Conservation (phyloP, 2,797 vertebrate species). For the Caiman crocodilus region DNA sequence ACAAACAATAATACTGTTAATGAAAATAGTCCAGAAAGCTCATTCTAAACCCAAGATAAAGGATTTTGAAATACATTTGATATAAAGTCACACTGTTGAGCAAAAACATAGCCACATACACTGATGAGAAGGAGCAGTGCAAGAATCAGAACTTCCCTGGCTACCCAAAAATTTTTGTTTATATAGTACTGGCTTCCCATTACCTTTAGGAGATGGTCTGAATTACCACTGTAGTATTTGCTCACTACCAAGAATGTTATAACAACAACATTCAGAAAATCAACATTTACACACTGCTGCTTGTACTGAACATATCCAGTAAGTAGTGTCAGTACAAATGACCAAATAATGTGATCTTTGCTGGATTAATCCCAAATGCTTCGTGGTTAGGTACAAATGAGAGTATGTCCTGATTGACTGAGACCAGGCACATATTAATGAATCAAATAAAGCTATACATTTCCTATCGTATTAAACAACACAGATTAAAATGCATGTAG, state of each 20-base stretch:
- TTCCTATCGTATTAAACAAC: not conserved
- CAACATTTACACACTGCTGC: not conserved
- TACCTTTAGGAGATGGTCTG: not conserved
- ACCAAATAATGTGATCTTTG: not conserved
- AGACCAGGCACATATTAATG: not conserved
- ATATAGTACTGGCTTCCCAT: not conserved
- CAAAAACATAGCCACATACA: no score
- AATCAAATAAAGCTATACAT: not conserved
- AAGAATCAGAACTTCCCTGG: not conserved
- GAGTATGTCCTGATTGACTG: not conserved
- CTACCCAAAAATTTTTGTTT: not conserved
- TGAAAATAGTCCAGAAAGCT: not conserved
- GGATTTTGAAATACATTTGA: not conserved
- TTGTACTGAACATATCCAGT: not conserved
- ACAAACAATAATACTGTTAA: not conserved
- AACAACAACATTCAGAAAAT: not conserved
- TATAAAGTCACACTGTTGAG: not conserved
- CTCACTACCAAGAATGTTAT: not conserved
- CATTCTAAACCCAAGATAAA: not conserved
- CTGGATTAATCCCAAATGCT: not conserved
- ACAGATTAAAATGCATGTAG: conserved; percentile 22
- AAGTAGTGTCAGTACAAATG: not conserved
- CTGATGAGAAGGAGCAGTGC: not conserved
- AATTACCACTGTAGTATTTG: not conserved
- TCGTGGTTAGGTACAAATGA: not conserved